Base-by-base conservation (phyloP, 2,888 invertebrate species). In the Isotomurus palustris region DNA sequence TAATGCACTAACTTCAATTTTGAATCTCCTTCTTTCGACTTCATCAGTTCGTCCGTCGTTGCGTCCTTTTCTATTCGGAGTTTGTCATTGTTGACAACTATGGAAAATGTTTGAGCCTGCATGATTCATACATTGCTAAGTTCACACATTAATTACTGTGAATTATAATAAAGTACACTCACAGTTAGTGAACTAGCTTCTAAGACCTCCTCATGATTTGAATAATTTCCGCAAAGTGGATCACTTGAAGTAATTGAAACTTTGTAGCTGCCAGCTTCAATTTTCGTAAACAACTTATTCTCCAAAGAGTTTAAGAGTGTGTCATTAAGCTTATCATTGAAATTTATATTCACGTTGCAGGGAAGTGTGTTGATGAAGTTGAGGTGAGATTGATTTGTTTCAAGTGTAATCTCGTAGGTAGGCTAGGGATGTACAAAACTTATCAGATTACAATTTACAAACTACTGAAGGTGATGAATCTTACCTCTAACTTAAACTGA, bases 331-430 rank as follows among this genome's bases (percentile, higher is more conserved):
- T 17, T 19, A 4, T 17, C 25, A 49, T 21, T 22, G 6, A 35
- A 50, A 24, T 10, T n/a, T 12, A 41, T 22, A 5, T 69, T 78
- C 10, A 84, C 73, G 1, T 78, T 73, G 70, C 86, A 87, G 0
- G 78, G 80, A 14, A 85, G 73, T 0, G 83, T 81, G 72, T 86
- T 87, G 67, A 86, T 75, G 25, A 85, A 73, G 58, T 83, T 81
- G 45, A 86, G 68, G 0, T 82, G 81, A 0, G 82, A 54, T 41
- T 67, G 48, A 17, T 48, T 55, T 17, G 29, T 12, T 21, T 28
- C 47, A 19, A 72, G 60, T 24, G 61, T 48, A 12, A 62, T 53
- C 1, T 71, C 67, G 40, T 71, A 72, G 3, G 70, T 71, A 17
- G 61, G 50, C 72, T 72, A 56, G 4, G 5, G 24, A 19, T 22